Evolutionary conservation across 2,888 invertebrate genomes (phyloP).

Genomic region (Hoplodrina blanda): DNA sequence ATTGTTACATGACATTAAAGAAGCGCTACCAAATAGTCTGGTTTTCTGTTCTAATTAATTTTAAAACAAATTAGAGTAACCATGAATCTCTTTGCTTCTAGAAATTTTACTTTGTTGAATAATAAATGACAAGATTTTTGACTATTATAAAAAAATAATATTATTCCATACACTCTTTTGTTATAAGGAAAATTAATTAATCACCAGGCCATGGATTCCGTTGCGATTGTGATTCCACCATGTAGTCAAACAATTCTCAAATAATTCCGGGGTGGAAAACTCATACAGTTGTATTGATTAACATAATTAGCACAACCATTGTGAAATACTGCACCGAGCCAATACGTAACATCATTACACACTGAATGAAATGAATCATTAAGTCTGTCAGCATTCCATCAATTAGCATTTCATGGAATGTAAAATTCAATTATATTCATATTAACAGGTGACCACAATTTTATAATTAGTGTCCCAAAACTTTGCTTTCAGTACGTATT

Average conservation of each 20-base stretch:
- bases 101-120: background rate
- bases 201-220: no score
- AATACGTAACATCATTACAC: conserved; percentile 73
- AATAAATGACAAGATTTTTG: background rate
- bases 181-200: no score
- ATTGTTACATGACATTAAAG: conserved; percentile 7
- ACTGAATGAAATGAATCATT: conserved; percentile 77
- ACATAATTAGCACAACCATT: conserved; percentile 49
- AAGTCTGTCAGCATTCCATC: conserved; percentile 75
- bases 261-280: conserved; percentile 7
- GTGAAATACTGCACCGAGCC: conserved; percentile 65
- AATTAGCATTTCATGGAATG: conserved; percentile 74
- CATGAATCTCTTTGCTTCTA: background rate
- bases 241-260: background rate
- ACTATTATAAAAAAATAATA: background rate
- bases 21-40: background rate
- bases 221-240: no score
- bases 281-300: conserved; percentile 43
- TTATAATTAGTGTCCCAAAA: conserved; percentile 60
- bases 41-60: conserved; percentile 5
- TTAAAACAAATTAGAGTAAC: background rate
- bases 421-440: conserved; percentile 58
- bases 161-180: no score
- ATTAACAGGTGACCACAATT: conserved; percentile 56
- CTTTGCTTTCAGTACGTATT: conserved; percentile 47